Conservation (phyloP, 2,888 invertebrate species). For the Volucella bombylans region DNA sequence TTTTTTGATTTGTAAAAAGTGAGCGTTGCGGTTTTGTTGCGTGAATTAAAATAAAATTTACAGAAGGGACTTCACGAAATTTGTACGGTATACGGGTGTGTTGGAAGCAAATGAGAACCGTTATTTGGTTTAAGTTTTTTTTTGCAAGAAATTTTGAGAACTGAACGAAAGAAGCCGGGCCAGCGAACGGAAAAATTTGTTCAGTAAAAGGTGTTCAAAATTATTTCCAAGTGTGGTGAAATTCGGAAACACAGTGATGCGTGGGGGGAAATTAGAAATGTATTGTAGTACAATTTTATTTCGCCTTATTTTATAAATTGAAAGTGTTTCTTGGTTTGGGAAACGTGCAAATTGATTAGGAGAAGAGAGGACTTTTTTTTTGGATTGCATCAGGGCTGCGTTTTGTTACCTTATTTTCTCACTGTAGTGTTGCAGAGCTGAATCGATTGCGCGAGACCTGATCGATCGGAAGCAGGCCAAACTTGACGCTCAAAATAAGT, state of each 20-base stretch:
- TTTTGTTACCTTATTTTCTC: too few species aligned
- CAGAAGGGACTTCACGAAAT: constrained; percentile 65
- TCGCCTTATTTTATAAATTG: too few species aligned
- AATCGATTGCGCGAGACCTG: too few species aligned
- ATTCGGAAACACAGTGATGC: background rate
- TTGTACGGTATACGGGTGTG: constrained; percentile 31
- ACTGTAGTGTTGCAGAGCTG: too few species aligned
- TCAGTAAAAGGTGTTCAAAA: too few species aligned
- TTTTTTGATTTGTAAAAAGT: constrained; percentile 21
- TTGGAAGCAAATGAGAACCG: constrained; percentile 53
- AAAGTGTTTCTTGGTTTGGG: too few species aligned
- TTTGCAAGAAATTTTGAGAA: constrained; percentile 50
- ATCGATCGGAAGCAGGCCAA: too few species aligned
- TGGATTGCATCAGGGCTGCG: too few species aligned
- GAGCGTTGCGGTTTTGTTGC: background rate
- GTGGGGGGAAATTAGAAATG: background rate
- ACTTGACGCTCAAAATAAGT: too few species aligned
- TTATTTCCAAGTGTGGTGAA: too few species aligned
- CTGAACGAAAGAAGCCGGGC: constrained; percentile 57
- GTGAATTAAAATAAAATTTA: constrained; percentile 50
- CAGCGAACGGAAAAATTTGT: constrained; percentile 55
- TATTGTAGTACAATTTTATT: background rate
- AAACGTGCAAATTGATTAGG: too few species aligned
- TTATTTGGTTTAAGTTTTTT: constrained; percentile 54
- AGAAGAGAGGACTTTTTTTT: too few species aligned